phyloP scores from a whole-genome alignment of 1,140 invertebrate species.

The Megathymus violae region DNA sequence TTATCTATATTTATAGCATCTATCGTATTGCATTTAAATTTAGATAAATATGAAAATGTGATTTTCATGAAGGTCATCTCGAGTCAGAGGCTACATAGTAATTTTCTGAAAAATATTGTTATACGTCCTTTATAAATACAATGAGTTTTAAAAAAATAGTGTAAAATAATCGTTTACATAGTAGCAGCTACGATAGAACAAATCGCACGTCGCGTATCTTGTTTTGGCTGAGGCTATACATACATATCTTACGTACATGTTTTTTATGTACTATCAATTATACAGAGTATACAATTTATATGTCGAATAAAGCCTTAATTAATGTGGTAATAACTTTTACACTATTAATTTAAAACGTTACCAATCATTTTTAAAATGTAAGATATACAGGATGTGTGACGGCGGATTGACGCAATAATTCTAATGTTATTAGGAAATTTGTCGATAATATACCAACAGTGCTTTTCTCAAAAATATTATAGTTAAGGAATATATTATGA shows the following conservation, averaged over 20 bases:
- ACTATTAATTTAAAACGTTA: constrained; percentile 26
- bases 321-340: constrained; percentile 4
- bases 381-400: constrained; percentile 9
- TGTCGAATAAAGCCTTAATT: not conserved
- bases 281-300: constrained; percentile 23
- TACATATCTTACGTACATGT: constrained; percentile 16
- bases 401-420: constrained; percentile 19
- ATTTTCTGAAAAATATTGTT: constrained; percentile 44
- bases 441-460: constrained; percentile 47
- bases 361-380: constrained; percentile 10
- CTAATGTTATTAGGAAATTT: constrained; percentile 13
- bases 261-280: constrained; percentile 13
- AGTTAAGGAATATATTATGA: constrained; percentile 51
- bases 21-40: constrained; percentile 72
- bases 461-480: constrained; percentile 70
- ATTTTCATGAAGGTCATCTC: constrained; percentile 59
- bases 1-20: constrained; percentile 74
- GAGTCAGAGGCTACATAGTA: constrained; percentile 64
- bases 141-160: constrained; percentile 19
- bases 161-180: constrained; percentile 1
- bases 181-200: not conserved
- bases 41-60: constrained; percentile 66
- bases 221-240: too few relatives aligned
- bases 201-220: too few relatives aligned
- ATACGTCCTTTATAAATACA: constrained; percentile 25